Percentiles rank a stretch among this genome's conserved stretches.
Conservation (phyloP, 2,113 vertebrate species). For the Oplegnathus fasciatus region DNA sequence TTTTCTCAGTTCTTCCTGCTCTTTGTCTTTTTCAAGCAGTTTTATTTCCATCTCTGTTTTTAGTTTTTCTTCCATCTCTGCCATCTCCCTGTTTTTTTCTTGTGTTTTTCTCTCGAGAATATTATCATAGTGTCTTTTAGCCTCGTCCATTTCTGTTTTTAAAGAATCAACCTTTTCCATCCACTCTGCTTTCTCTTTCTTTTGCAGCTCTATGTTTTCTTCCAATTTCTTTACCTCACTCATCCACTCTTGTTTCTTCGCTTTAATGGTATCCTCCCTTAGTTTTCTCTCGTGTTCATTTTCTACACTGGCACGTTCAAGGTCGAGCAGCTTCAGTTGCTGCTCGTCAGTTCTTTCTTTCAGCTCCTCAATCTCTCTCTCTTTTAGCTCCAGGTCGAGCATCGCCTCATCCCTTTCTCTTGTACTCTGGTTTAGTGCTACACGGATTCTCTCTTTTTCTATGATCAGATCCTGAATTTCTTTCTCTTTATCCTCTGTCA, state of each 20-base stretch:
- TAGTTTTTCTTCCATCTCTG: constrained; percentile 45
- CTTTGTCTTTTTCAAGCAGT: constrained; percentile 59
- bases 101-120: constrained; percentile 25
- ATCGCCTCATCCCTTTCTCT: constrained; percentile 46
- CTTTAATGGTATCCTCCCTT: constrained; percentile 29
- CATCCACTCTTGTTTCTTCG: constrained; percentile 34
- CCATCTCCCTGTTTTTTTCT: constrained; percentile 38
- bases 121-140: constrained; percentile 30
- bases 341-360: constrained; percentile 77
- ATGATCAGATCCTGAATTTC: constrained; percentile 80
- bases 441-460: constrained; percentile 66
- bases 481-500: constrained; percentile 81
- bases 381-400: constrained; percentile 69
- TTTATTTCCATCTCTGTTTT: constrained; percentile 48
- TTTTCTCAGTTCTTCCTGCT: constrained; percentile 46
- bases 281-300: constrained; percentile 62
- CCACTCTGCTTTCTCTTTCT: constrained; percentile 58
- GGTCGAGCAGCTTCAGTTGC: constrained; percentile 77
- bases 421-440: constrained; percentile 50
- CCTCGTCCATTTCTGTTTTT: constrained; percentile 38
- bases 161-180: constrained; percentile 27
- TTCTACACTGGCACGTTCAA: constrained; percentile 52
- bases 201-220: constrained; percentile 25
- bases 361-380: constrained; percentile 77
- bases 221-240: constrained; percentile 20